Base-by-base conservation (phyloP, 1,140 invertebrate genomes). In the Psilanteris sp. region DNA sequence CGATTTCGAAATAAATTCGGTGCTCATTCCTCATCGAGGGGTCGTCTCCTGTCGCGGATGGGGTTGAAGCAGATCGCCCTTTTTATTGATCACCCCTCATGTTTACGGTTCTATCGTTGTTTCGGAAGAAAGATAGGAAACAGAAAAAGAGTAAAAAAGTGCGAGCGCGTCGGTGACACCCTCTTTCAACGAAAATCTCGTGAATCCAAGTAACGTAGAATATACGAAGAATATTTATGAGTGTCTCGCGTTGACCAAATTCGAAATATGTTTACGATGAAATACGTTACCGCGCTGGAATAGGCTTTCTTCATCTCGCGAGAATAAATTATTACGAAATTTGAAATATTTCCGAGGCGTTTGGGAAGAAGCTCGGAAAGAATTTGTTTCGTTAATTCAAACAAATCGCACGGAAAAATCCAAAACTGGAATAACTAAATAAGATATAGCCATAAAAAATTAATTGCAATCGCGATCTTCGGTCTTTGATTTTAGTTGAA, bases 1-100 rank as follows among this genome's bases (percentile, higher is more conserved):
- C 82, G 83, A 85, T 85, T 80, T 79, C 76, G 82, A 84, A 82
- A 85, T 83, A 84, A 83, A 84, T 84, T 83, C 83, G 77, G 71
- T 76, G 77, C 80, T 85, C 83, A 84, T 87, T 86, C 83, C 81
- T 71, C 66, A 70, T 71, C 67, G 67, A 71, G 67, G 84, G 82
- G 82, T 81, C 78, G 79, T 78, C 80, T 72, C 70, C 61, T 61
- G 71, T 81, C 68, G 67, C 71, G 80, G 83, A 84, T 84, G 80
- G 81, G 79, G 83, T 84, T 84, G 83, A 84, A 82, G 81, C 79
- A 76, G 83, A 84, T 84, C 83, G 80, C 81, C 81, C 79, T 80
- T 82, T 83, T 80, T 84, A 84, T 84, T 81, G 82, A 83, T 83
- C 83, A 82, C 78, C 76, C 71, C 66, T 67, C 71, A 68, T 78